Evolutionary conservation across 2,797 vertebrate species (phyloP).

Genomic region (Malacoctenus gilli): DNA sequence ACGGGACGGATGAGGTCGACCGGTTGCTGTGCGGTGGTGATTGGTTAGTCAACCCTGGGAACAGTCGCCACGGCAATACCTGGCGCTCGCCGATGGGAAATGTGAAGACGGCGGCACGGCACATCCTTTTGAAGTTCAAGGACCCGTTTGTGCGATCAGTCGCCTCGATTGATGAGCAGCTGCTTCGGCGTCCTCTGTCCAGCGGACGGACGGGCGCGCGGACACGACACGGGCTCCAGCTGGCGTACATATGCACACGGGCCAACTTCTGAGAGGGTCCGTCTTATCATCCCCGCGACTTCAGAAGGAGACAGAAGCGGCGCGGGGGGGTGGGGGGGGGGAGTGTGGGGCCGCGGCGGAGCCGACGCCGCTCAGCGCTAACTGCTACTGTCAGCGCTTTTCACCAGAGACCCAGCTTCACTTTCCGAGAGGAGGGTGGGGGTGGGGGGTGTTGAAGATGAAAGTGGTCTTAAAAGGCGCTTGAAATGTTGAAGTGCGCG

Average conservation of each 20-base stretch:
- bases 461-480: conserved; percentile 75
- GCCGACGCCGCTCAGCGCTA: conserved; percentile 56
- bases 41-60: background rate
- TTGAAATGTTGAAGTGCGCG: conserved; percentile 69
- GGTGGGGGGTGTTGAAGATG: no score
- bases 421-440: conserved; percentile 70
- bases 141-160: conserved; percentile 18
- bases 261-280: conserved; percentile 39
- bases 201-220: conserved; percentile 23
- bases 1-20: no score
- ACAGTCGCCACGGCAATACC: background rate
- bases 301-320: conserved; percentile 57
- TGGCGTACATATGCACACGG: conserved; percentile 25
- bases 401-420: conserved; percentile 69
- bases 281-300: conserved; percentile 37
- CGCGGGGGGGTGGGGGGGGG: no score
- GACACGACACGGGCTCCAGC: conserved; percentile 17
- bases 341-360: conserved; percentile 47
- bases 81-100: conserved; percentile 7
- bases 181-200: conserved; percentile 35
- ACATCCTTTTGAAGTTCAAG: conserved; percentile 48
- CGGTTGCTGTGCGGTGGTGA: no score
- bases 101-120: conserved; percentile 3
- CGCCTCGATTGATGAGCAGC: conserved; percentile 36
- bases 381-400: conserved; percentile 75